Evolutionary conservation across 2,113 vertebrate genomes (phyloP).

Genomic region (Isurus oxyrinchus): DNA sequence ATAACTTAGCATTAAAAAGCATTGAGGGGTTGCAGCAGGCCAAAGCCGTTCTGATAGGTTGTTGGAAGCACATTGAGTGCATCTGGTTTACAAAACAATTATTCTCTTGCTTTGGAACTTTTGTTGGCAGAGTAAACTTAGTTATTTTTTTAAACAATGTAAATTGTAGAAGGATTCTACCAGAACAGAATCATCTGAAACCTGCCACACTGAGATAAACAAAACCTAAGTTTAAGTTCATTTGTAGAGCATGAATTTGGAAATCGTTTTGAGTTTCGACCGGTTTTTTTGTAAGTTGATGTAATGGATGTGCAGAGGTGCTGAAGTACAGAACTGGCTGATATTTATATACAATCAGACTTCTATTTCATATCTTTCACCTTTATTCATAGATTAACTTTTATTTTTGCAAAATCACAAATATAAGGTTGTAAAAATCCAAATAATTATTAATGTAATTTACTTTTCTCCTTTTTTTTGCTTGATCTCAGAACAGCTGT

Average conservation of each 20-base stretch:
- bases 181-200: not conserved
- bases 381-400: not conserved
- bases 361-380: not conserved
- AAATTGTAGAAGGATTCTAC: not conserved
- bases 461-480: not conserved
- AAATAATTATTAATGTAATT: not conserved
- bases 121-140: not conserved
- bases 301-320: not conserved
- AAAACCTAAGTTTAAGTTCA: not conserved
- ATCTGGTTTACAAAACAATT: not conserved
- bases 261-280: not conserved
- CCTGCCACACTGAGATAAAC: not conserved
- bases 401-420: not conserved
- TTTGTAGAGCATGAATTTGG: not conserved
- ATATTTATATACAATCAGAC: not conserved
- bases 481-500: not conserved
- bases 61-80: not conserved
- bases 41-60: not conserved
- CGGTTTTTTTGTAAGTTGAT: not conserved
- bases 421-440: not conserved
- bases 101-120: not conserved
- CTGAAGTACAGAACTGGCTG: not conserved
- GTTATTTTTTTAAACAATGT: not conserved
- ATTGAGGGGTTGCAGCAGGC: not conserved
- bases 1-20: constrained; percentile 13